Evolutionary conservation across 1,140 invertebrate species (phyloP).

Genomic region (Cyclina sinensis): DNA sequence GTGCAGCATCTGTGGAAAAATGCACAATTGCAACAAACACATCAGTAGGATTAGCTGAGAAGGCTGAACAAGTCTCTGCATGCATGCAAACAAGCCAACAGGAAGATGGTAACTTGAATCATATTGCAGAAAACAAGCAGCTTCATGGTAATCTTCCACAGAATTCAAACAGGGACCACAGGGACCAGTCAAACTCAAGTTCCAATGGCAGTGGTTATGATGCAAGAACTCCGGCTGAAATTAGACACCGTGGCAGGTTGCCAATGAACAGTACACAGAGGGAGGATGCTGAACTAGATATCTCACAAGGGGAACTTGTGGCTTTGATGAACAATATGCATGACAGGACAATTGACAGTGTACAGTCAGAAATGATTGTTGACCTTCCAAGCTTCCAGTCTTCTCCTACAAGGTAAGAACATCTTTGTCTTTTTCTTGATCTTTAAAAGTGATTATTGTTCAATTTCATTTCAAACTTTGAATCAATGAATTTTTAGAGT

Average conservation of each 20-base stretch:
- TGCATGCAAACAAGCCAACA: slow-evolving; percentile 78
- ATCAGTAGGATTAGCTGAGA: slow-evolving; percentile 56
- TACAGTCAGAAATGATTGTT: slow-evolving; percentile 82
- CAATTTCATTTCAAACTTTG: no score
- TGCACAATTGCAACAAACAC: slow-evolving; percentile 81
- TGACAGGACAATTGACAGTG: slow-evolving; percentile 79
- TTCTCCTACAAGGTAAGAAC: slow-evolving; percentile 74
- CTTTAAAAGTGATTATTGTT: no score
- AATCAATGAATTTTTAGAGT: no score
- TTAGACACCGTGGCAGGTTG: slow-evolving; percentile 75
- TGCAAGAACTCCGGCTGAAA: slow-evolving; percentile 75
- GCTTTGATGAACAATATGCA: slow-evolving; percentile 77
- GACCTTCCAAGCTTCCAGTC: slow-evolving; percentile 82
- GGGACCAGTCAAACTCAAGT: slow-evolving; percentile 57
- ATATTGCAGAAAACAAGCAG: not conserved
- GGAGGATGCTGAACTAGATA: slow-evolving; percentile 75
- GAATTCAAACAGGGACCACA: not conserved
- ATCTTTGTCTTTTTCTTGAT: not conserved
- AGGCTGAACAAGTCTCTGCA: slow-evolving; percentile 62
- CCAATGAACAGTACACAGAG: slow-evolving; percentile 79
- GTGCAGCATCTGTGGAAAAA: slow-evolving; percentile 68
- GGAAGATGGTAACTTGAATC: slow-evolving; percentile 39
- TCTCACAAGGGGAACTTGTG: slow-evolving; percentile 74
- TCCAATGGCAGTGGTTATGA: slow-evolving; percentile 67
- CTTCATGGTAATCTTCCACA: not conserved